Evolutionary conservation across 2,113 vertebrate species (phyloP), one percentile per base, ranked within the genome.

Genomic region (Hippolais icterina): DNA sequence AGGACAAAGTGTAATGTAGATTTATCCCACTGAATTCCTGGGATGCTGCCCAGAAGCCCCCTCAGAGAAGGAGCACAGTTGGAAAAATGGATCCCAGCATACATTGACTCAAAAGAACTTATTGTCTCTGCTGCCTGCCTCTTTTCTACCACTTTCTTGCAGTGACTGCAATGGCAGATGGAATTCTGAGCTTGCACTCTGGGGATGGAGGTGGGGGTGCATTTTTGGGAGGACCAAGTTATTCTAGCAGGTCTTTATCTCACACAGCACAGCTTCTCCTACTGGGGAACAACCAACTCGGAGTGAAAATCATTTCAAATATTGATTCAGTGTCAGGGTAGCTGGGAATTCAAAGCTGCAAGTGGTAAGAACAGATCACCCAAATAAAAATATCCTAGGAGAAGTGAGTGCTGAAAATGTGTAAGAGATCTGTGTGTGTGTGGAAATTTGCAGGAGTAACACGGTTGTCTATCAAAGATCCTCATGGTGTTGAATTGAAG

Each of bases 1-100:
- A 1, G 1, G 2, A 37, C 8, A 5, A 47, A 50, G 3, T 17
- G 12, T 20, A 39, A 39, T 11, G 13, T 2, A 46, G 0, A 0
- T 78, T 35, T 60, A 72, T 12, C 11, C 33, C 0, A 0, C 13
- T 3, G 1, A 21, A 27, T 23, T 47, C 12, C 53, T 59, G 71
- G 23, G 39, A 4, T 76, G 57, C 21, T 65, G 41, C 37, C 59
- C 46, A 24, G 15, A 88, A 75, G 10, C 44, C 33, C n/a, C 33
- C 37, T 69, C 25, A 19, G 53, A 74, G n/a, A 66, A 49, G 53
- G 15, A 41, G 28, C 22, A 37, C 3, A 5, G 39, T 17, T 10
- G 14, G 41, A 39, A 69, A 76, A 72, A 61, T 31, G n/a, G 18
- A 33, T 71, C 56, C 39, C 49, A 87, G 14, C 28, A 66, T 31